Conservation (phyloP, 1,140 invertebrate genomes). For the Lithobius niger region DNA sequence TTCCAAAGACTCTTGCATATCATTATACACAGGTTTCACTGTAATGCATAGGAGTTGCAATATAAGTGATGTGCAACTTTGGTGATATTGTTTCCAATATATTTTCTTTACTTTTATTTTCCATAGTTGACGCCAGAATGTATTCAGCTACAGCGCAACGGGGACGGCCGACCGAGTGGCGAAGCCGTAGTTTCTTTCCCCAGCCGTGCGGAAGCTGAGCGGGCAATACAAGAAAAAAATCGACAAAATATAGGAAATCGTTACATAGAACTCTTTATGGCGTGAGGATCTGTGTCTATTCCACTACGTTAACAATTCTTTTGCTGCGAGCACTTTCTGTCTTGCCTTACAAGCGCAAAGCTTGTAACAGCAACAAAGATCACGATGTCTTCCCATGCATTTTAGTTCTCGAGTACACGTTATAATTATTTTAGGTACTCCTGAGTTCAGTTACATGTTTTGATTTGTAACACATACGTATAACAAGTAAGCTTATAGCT, state of each 20-base stretch:
- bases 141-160: slow-evolving; percentile 38
- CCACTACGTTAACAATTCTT: neutral
- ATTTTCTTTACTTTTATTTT: too few relatives aligned
- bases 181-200: slow-evolving; percentile 41
- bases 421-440: too few relatives aligned
- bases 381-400: neutral
- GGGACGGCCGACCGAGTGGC: slow-evolving; percentile 37
- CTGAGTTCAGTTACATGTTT: too few relatives aligned
- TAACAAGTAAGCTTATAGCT: too few relatives aligned
- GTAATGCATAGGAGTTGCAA: too few relatives aligned
- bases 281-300: slow-evolving; percentile 14
- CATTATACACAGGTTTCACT: too few relatives aligned
- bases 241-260: slow-evolving; percentile 43
- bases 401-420: too few relatives aligned
- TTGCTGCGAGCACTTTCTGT: neutral
- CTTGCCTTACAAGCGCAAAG: neutral
- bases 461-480: too few relatives aligned
- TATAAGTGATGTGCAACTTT: too few relatives aligned
- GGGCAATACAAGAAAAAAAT: slow-evolving; percentile 38
- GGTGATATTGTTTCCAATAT: too few relatives aligned
- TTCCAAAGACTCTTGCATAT: too few relatives aligned
- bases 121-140: slow-evolving; percentile 40
- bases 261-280: slow-evolving; percentile 40
- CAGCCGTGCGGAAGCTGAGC: slow-evolving; percentile 40
- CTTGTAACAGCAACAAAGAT: neutral